Base-by-base conservation (phyloP, 2,888 invertebrate species). In the Drosophila paracracens region DNA sequence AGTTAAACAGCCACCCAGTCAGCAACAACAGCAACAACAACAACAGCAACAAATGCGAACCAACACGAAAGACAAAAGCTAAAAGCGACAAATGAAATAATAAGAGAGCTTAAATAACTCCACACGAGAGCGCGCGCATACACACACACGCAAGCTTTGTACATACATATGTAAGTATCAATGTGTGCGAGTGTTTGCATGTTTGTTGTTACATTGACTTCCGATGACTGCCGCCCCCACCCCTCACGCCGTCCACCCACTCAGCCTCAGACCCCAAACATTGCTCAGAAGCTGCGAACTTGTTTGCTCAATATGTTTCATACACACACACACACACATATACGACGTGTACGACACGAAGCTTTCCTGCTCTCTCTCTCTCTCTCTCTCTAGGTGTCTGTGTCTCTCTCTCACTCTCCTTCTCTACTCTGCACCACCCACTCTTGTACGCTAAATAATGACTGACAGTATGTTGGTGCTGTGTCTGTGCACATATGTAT, bases 231-330 rank as follows among this genome's bases (percentile, higher is more conserved):
- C 83, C 67, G 46, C 46, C 31, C 73, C 64, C 66, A 48, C 53
- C 68, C 33, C 46, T 51, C 65, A 31, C 64, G 21, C 61, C 66
- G 29, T 48, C 50, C 54, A 61, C 52, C 58, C 82, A 71, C 59
- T 71, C 82, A 59, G 57, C 60, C 58, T 7, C 38, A 61, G 67
- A 50, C 65, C 67, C 65, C 71, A 79, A 66, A 72, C 61, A 67
- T 62, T 74, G 83, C 75, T 88, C 86, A 91, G 91, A 89, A 86
- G 87, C 91, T 90, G 91, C 86, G 90, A 91, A 91, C 92, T 91
- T 91, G 91, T 91, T 91, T 91, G 91, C 91, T 91, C 89, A 91
- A 91, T 90, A 91, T 88, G 89, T 86, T 89, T 88, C 76, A 82
- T 76, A 83, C 63, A 89, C 79, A 82, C 73, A 76, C 70, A 72